Base-by-base conservation (phyloP, 1,140 invertebrate genomes). In the Drosophila willistoni region DNA sequence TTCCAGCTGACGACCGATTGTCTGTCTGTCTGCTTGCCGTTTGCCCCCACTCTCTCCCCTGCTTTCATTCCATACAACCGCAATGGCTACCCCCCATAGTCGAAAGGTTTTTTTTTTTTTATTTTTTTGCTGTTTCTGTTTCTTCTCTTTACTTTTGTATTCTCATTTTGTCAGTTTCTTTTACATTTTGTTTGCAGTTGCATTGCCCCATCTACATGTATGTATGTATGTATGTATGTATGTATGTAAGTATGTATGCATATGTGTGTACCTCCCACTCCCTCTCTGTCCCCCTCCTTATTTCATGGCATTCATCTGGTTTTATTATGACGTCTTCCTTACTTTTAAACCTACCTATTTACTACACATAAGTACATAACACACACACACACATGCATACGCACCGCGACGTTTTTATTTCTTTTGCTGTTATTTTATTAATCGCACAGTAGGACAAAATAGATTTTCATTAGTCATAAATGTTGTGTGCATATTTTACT, bases 371-470 rank as follows among this genome's bases (percentile, higher is more conserved):
- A 17, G 22, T 10, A 51, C 13, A 19, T 19, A 77, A 77, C 66
- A 47, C 44, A 47, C 44, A 51, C 44, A 51, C 17, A 51, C 44
- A 51, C 44, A 51, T 9, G 22, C 44, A 51, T 4, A 51, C 13
- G 17, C 44, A 51, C 44, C 17, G 44, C 44, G 44, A 60, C 25
- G 71, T 55, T 86, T 81, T 85, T 77, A 77, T 82, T 79, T 75
- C 75, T 77, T 80, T 79, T 77, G 83, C 79, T 87, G 81, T 85
- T 85, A 87, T 81, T 86, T 86, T 87, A 86, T 82, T 86, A 79
- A 83, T 68, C 75, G 73, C 57, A 71, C 41, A 68, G 59, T 22
- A 47, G 44, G 22, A 42, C 54, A 60, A 68, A 66, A 71, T 77
- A 67, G n/a, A 44, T 14, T 12, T 12, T 14, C n/a, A 44, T 44